Conservation (phyloP, 64 coral and sea anemone species). For the Actinia equina region DNA sequence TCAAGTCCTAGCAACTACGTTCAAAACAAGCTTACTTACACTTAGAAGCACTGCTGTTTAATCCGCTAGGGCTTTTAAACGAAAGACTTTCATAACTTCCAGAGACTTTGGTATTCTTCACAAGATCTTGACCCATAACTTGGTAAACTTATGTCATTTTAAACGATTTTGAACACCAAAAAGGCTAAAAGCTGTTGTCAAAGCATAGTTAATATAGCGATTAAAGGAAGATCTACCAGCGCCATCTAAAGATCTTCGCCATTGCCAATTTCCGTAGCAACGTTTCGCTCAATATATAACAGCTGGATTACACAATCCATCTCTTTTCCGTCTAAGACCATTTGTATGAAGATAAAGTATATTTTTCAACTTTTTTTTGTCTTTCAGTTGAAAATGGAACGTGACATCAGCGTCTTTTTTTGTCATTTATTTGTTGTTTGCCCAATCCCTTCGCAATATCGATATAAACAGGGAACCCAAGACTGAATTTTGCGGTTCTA, state of each 20-base stretch:
- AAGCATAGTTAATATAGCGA: too few relatives aligned
- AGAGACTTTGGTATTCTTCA: conserved; percentile 11
- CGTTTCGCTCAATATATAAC: background rate
- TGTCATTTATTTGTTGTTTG: background rate
- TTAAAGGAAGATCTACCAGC: background rate
- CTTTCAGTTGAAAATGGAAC: background rate
- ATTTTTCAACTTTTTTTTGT: background rate
- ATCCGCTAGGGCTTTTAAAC: background rate
- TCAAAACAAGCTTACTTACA: conserved; percentile 5
- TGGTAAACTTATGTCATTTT: conserved; percentile 16
- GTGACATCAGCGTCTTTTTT: background rate
- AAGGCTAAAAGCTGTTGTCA: background rate
- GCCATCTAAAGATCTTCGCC: background rate
- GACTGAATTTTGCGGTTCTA: background rate
- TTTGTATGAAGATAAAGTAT: background rate
- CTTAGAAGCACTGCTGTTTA: background rate
- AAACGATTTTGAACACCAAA: background rate
- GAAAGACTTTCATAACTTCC: conserved; percentile 11
- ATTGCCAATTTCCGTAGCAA: background rate
- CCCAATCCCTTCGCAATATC: background rate
- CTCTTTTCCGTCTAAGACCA: background rate
- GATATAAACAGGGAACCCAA: background rate
- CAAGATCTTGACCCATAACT: conserved; percentile 31
- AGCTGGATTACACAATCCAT: background rate
- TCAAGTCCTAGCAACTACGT: background rate